Evolutionary conservation across 2,888 invertebrate species (phyloP), one percentile per base, ranked within the genome.

Genomic region (Megaustenia siamemsis): DNA sequence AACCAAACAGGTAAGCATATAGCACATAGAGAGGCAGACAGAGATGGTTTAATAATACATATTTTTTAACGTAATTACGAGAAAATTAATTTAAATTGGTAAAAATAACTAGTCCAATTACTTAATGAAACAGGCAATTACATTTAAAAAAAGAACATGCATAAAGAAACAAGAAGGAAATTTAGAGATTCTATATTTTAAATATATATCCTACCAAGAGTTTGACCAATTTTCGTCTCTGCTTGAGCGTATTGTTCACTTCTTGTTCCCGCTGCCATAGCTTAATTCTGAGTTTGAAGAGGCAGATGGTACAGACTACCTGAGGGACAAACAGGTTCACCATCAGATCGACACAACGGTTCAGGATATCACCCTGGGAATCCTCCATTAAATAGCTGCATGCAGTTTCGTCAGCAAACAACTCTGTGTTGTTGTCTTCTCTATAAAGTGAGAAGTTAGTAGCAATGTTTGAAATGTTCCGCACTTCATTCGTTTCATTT

Each of bases 201-300:
- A 68, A 8, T n/a, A 1, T n/a, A 28, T 32, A 45, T 38, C 49
- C 2, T 73, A 73, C 73, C 73, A 73, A 49, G 32, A 45, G 32
- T n/a, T 73, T 73, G 8, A 73, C 73, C 73, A 73, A 5, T 24
- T 73, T 73, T 28, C 73, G n/a, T 18, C 73, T 73, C 40, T 73
- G 73, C 24, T 32, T 43, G 73, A 73, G 73, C 8, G 73, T 45
- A 18, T 15, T 49, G 73, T 73, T 73, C 28, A 73, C n/a, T 49
- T 32, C 45, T n/a, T 40, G 43, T 2, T 73, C 45, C 0, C 28
- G 45, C 18, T 18, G 45, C 73, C 73, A 73, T n/a, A 73, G 15
- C 28, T 45, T 45, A 1, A 8, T 45, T 24, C 49, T 73, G 45
- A 73, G 8, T 45, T 45, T 45, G 18, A 73, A 8, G 0, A 73